A percentile compares a stretch with the other conserved stretches of the same genome.
These are phyloP conservation scores for Oscheius sp. DNA, from an alignment of 1,140 invertebrate genomes.

Conservation along the genomic window DNA sequence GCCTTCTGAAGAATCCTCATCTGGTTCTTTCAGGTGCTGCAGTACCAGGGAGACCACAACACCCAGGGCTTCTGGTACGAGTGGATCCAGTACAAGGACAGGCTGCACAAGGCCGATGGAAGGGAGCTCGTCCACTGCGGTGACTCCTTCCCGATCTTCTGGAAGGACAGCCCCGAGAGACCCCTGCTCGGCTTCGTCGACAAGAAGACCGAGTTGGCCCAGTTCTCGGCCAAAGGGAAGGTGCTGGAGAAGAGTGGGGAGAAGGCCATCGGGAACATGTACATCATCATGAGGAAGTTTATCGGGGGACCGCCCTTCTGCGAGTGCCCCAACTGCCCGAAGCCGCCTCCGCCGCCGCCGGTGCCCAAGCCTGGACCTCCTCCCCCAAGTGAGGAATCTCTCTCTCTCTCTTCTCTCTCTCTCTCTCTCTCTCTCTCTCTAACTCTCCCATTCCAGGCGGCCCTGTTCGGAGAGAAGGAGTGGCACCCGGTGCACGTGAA, in stretches of 20 bases:
- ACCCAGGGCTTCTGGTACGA: conserved; percentile 45
- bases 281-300: conserved; percentile 40
- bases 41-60: conserved; percentile 42
- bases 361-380: not conserved
- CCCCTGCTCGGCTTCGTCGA: conserved; percentile 42
- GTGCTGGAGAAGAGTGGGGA: conserved; percentile 41
- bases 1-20: too few relatives aligned
- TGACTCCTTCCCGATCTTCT: conserved; percentile 35
- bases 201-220: conserved; percentile 45
- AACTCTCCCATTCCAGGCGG: too few relatives aligned
- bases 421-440: too few relatives aligned
- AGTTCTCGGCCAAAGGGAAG: not conserved
- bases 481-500: conserved; percentile 47
- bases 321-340: conserved; percentile 43
- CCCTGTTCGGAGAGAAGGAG: conserved; percentile 40
- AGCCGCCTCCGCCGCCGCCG: conserved; percentile 16
- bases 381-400: conserved; percentile 31
- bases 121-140: conserved; percentile 15
- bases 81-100: conserved; percentile 55
- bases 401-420: too few relatives aligned
- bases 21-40: too few relatives aligned
- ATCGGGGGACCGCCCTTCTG: conserved; percentile 46
- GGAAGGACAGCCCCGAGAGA: conserved; percentile 14
- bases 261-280: conserved; percentile 38
- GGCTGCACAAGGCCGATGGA: conserved; percentile 29